Evolutionary conservation across 2,113 vertebrate genomes (phyloP).

Genomic region (Alces alces): DNA sequence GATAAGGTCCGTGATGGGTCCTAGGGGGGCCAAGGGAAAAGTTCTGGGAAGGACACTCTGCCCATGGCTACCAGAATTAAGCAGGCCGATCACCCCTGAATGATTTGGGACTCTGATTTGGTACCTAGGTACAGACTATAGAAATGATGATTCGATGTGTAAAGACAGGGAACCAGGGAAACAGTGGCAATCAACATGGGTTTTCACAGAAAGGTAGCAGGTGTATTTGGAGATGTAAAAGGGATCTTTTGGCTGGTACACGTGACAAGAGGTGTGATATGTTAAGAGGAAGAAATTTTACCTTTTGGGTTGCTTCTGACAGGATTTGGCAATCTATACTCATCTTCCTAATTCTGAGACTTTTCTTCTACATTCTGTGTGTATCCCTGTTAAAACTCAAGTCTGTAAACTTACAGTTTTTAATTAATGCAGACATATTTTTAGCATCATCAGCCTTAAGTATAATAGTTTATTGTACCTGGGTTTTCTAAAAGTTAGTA

Average conservation of each 20-base stretch:
- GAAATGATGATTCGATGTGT: background rate
- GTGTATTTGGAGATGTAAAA: background rate
- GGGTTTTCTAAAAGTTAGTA: background rate
- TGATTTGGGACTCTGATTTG: background rate
- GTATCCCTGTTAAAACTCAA: background rate
- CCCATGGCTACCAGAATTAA: background rate
- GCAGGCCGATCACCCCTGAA: background rate
- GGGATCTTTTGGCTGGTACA: background rate
- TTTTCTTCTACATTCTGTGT: background rate
- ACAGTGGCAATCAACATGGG: background rate
- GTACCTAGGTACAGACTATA: background rate
- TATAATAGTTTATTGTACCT: background rate
- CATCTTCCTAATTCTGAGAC: background rate
- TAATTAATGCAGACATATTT: background rate
- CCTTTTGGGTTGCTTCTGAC: background rate
- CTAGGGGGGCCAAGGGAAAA: background rate
- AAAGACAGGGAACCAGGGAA: background rate
- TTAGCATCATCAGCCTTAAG: background rate
- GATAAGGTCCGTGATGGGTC: background rate
- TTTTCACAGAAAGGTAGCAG: background rate
- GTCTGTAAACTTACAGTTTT: background rate
- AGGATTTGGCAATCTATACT: background rate
- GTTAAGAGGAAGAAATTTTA: background rate
- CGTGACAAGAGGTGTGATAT: background rate
- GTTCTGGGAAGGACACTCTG: background rate